Base-by-base conservation (phyloP, 1,140 invertebrate genomes). In the Nasonia giraulti region DNA sequence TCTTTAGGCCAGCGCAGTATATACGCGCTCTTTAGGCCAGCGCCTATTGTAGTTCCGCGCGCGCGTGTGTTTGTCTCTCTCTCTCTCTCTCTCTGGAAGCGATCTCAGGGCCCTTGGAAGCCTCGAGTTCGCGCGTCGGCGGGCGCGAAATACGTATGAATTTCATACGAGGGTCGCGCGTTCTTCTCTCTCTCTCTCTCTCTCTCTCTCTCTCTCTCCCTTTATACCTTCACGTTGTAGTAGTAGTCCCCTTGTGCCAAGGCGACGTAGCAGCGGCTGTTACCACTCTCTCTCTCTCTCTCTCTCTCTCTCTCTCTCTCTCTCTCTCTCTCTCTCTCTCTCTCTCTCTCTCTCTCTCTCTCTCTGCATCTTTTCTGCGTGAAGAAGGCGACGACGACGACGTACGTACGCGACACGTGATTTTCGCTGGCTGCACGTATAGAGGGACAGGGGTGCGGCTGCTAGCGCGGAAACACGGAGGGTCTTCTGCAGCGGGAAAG, bases 31-130 rank as follows among this genome's bases (percentile, higher is more conserved):
- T 74, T 74, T 74, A 37, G 73, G 33, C 73, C 73, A 74, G 37
- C 69, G 33, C 14, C 73, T 74, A 37, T 74, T 74, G 31, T 37
- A 37, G 31, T 74, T 37, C 50, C 10, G n/a, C 44, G 31, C 73
- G 37, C 73, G 37, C 74, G 68, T 17, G 23, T 76, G 37, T 47
- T 23, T 47, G 73, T 66, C 62, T 37, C 33, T 37, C 55, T 62
- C 55, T 17, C 47, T 47, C 79, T 66, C 69, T 83, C 86, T 84
- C 86, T 47, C 47, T 76, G 62, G 80, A 84, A 82, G 73, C 83
- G 83, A 81, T 66, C 44, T 23, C 71, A 37, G 31, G 55, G 33
- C 17, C 14, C 74, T 77, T 83, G 50, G 82, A 76, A 47, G 62
- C 75, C 50, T 66, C 33, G 81, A 37, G 71, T 62, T 73, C 12